Percentiles rank a stretch among this genome's conserved stretches.
phyloP scores from a whole-genome alignment of 1,140 invertebrate species.

The Varroa destructor region DNA sequence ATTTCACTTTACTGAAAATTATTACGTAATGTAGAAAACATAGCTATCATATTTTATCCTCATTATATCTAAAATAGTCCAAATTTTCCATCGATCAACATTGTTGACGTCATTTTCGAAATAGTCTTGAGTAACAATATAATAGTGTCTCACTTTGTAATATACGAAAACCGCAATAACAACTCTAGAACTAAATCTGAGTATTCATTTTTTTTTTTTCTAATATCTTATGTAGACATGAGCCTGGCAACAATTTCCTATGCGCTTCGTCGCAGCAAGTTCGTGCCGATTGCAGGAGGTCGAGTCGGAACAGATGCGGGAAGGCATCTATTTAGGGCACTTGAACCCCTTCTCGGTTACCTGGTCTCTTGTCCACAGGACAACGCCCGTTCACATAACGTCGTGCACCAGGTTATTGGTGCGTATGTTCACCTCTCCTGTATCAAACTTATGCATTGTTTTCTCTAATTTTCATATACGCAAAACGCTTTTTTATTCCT shows the following conservation, averaged over 20 bases:
- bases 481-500: too few relatives aligned
- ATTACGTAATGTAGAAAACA: too few relatives aligned
- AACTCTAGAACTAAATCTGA: too few relatives aligned
- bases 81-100: too few relatives aligned
- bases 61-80: too few relatives aligned
- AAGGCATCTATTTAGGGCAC: conserved; percentile 2
- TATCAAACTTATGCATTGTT: background rate
- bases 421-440: background rate
- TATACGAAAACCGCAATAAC: too few relatives aligned
- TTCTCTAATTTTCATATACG: background rate
- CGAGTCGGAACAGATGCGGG: conserved; percentile 8
- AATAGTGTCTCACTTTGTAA: too few relatives aligned
- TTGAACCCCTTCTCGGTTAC: conserved; percentile 2
- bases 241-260: conserved; percentile 7
- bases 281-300: background rate
- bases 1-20: too few relatives aligned
- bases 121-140: too few relatives aligned
- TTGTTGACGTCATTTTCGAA: too few relatives aligned
- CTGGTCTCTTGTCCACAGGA: conserved; percentile 11
- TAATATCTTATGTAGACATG: background rate
- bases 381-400: conserved; percentile 6
- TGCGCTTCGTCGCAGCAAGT: conserved; percentile 16
- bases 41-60: too few relatives aligned
- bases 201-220: too few relatives aligned
- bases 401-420: conserved; percentile 18